phyloP scores from a whole-genome alignment of 2,797 vertebrate species.

The Harpagifer antarcticus region DNA sequence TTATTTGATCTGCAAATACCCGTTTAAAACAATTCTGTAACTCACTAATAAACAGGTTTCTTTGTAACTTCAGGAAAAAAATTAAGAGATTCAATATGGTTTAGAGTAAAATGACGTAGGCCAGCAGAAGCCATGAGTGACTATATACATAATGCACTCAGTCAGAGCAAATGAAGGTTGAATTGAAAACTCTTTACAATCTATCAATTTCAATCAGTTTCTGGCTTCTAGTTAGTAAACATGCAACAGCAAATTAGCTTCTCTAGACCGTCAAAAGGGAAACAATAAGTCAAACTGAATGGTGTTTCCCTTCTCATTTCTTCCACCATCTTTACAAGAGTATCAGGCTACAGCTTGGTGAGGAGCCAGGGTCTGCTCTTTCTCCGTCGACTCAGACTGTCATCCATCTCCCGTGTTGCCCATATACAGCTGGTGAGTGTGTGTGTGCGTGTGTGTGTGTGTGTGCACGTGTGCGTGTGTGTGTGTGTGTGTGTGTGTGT shows the following conservation, averaged over 20 bases:
- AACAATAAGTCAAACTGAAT: neutral
- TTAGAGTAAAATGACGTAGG: neutral
- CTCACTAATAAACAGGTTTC: neutral
- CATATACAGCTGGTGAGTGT: conserved; percentile 35
- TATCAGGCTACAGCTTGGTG: conserved; percentile 44
- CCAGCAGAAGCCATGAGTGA: neutral
- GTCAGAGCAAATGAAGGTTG: conserved; percentile 1
- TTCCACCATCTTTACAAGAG: conserved; percentile 31
- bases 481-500: conserved; percentile 5
- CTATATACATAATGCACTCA: neutral
- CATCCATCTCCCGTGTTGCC: conserved; percentile 18
- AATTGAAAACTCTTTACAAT: neutral
- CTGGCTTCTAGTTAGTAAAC: neutral
- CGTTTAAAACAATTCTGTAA: neutral
- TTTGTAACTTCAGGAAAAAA: neutral
- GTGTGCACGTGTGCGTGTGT: no score
- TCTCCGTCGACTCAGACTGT: no score
- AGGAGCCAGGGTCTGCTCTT: conserved; percentile 48
- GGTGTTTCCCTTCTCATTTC: conserved; percentile 19
- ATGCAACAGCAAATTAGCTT: neutral
- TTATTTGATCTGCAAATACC: neutral
- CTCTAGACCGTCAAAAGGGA: neutral
- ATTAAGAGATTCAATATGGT: neutral
- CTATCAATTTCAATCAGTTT: neutral
- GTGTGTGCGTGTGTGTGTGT: no score